Evolutionary conservation across 2,113 vertebrate genomes (phyloP).

Genomic region (Willisornis vidua): DNA sequence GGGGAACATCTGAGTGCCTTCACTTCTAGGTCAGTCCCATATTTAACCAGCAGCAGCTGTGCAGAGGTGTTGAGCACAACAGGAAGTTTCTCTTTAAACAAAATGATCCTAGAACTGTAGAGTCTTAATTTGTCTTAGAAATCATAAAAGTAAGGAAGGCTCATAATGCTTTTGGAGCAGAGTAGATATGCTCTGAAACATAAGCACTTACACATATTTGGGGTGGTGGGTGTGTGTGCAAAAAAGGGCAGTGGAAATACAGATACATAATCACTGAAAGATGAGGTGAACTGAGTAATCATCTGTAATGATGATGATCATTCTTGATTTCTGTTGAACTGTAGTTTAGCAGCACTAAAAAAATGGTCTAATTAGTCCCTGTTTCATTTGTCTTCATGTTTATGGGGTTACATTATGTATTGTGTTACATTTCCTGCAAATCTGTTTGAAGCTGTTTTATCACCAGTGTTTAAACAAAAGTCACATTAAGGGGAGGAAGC

Average conservation of each 20-base stretch:
- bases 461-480: background rate
- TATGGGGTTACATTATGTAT: background rate
- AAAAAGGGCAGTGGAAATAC: background rate
- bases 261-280: background rate
- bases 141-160: background rate
- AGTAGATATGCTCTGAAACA: background rate
- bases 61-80: background rate
- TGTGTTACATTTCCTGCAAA: slow-evolving; percentile 20
- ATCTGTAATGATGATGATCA: background rate
- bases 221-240: background rate
- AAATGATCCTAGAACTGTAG: background rate
- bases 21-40: background rate
- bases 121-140: background rate
- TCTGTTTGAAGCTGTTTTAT: background rate
- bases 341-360: background rate
- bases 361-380: background rate
- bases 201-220: too few species aligned
- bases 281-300: background rate
- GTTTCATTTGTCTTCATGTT: background rate
- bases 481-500: background rate
- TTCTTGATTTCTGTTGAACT: background rate
- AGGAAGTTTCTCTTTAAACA: background rate
- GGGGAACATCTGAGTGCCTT: background rate
- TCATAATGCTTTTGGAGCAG: background rate
- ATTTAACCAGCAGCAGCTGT: background rate